These are phyloP conservation scores for Pseudanteris insignis DNA, from an alignment of 2,888 invertebrate genomes.

Conservation along the genomic window DNA sequence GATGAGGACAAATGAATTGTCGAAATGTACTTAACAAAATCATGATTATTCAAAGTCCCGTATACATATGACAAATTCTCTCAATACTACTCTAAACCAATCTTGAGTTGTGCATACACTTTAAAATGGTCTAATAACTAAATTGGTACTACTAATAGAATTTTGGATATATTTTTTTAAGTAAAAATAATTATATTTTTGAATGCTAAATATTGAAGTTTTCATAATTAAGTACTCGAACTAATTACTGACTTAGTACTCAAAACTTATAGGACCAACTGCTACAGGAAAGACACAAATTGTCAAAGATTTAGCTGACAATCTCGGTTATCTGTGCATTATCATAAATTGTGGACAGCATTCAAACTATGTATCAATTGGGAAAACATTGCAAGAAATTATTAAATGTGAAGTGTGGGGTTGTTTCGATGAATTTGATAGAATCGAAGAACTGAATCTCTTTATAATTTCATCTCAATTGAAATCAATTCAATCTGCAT, in stretches of 20 bases:
- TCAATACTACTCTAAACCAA: too few relatives aligned
- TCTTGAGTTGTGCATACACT: too few relatives aligned
- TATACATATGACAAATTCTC: too few relatives aligned
- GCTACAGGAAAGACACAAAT: slow-evolving; percentile 93
- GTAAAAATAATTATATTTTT: too few relatives aligned
- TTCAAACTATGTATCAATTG: slow-evolving; percentile 88
- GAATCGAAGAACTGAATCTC: slow-evolving; percentile 89
- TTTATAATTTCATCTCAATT: slow-evolving; percentile 93
- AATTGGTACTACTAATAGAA: too few relatives aligned
- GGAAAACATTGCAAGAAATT: slow-evolving; percentile 78
- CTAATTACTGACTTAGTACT: too few relatives aligned
- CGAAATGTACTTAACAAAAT: too few relatives aligned
- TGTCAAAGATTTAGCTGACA: slow-evolving; percentile 90
- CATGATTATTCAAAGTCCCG: too few relatives aligned
- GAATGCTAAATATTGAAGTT: too few relatives aligned
- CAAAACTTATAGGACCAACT: slow-evolving; percentile 74
- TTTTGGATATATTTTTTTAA: too few relatives aligned
- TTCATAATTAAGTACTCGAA: neutral
- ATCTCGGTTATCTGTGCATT: slow-evolving; percentile 82
- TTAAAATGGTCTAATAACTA: too few relatives aligned
- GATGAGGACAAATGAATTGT: too few relatives aligned
- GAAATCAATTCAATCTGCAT: slow-evolving; percentile 87
- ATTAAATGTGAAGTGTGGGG: slow-evolving; percentile 94
- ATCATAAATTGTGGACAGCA: slow-evolving; percentile 94
- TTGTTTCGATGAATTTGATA: slow-evolving; percentile 94